These are phyloP conservation scores for Hylaea fasciaria DNA, from an alignment of 2,888 invertebrate genomes.

Conservation along the genomic window DNA sequence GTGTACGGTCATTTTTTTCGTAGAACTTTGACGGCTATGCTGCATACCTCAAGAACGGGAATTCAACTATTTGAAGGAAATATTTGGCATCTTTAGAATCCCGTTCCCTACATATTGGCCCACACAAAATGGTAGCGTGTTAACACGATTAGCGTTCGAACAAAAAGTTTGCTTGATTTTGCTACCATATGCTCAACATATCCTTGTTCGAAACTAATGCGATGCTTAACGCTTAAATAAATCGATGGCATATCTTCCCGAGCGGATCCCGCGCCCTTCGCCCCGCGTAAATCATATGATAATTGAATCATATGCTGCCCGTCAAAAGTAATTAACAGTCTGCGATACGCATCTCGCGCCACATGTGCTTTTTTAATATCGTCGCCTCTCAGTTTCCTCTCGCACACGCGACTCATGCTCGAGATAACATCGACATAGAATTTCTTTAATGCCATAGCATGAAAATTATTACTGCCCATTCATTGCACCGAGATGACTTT, in stretches of 20 bases:
- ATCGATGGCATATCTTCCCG: constrained; percentile 61
- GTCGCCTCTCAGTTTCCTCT: constrained; percentile 75
- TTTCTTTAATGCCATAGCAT: constrained; percentile 77
- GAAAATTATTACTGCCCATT: constrained; percentile 75
- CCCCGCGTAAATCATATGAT: constrained; percentile 81
- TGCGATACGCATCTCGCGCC: constrained; percentile 80
- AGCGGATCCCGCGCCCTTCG: constrained; percentile 60
- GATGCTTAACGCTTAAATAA: constrained; percentile 80
- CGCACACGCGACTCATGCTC: constrained; percentile 75
- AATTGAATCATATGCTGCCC: constrained; percentile 85
- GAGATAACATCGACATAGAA: constrained; percentile 80
- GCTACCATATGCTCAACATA: constrained; percentile 76
- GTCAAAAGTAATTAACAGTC: constrained; percentile 84
- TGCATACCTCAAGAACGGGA: constrained; percentile 21
- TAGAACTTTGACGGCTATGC: constrained; percentile 20
- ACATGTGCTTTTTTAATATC: constrained; percentile 84
- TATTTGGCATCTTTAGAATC: constrained; percentile 40
- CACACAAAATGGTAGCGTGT: constrained; percentile 74
- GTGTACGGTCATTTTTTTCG: constrained; percentile 44
- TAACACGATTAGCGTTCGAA: constrained; percentile 49
- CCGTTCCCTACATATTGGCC: constrained; percentile 46
- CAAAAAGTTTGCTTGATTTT: constrained; percentile 72
- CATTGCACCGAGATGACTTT: constrained; percentile 69
- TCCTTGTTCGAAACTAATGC: constrained; percentile 66
- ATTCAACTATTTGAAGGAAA: constrained; percentile 31